Percentiles rank a stretch among this genome's conserved stretches.
Evolutionary conservation across 1,140 invertebrate genomes (phyloP).

Genomic region (Pogonognathellus flavescens): DNA sequence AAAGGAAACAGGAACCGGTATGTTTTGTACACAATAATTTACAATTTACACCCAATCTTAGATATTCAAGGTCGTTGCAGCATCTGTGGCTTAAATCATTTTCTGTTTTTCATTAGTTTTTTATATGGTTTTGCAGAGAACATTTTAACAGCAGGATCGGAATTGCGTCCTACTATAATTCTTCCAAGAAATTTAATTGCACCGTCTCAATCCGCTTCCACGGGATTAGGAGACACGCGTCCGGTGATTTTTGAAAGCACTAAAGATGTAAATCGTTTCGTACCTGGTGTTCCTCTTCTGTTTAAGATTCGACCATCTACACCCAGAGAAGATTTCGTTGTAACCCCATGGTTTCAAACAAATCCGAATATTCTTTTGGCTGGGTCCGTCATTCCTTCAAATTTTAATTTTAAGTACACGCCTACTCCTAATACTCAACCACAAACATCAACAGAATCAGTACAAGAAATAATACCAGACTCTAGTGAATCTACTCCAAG

Average conservation of each 20-base stretch:
- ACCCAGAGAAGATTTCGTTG: neutral
- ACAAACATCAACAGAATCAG: neutral
- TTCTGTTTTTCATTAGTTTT: neutral
- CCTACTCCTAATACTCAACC: neutral
- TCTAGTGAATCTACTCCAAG: neutral
- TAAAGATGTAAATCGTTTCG: conserved; percentile 25
- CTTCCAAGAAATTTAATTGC: neutral
- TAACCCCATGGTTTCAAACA: neutral
- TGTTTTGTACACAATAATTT: neutral
- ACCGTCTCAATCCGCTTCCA: neutral
- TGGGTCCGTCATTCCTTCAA: conserved; percentile 27
- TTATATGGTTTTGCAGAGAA: neutral
- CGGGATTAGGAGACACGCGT: neutral
- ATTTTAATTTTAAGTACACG: conserved; percentile 8
- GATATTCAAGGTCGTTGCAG: too few relatives aligned
- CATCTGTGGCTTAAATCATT: neutral
- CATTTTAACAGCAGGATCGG: neutral
- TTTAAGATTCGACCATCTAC: conserved; percentile 6
- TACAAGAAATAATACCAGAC: neutral
- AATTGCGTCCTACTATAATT: neutral
- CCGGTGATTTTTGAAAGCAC: conserved; percentile 25
- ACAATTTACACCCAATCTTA: neutral
- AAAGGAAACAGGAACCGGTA: conserved; percentile 3
- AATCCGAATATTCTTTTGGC: neutral
- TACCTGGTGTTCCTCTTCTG: conserved; percentile 1